Conservation (phyloP, 2,113 vertebrate genomes). For the Mungos mungo region DNA sequence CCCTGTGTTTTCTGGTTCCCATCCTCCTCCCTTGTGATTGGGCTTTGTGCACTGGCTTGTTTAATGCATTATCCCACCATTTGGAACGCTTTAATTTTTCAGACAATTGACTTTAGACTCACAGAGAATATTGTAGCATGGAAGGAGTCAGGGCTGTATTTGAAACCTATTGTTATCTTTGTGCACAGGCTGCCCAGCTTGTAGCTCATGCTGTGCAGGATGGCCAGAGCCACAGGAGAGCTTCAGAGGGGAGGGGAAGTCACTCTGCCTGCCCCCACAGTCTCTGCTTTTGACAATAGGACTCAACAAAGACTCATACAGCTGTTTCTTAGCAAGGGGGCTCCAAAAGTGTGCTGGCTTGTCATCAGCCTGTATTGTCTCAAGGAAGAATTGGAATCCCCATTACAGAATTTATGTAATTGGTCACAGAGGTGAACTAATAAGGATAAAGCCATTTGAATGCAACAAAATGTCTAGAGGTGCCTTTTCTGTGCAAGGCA, state of each 20-base stretch:
- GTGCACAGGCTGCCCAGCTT: background rate
- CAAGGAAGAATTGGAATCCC: background rate
- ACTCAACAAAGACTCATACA: background rate
- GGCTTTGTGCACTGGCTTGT: constrained; percentile 55
- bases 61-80: background rate
- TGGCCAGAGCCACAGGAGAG: background rate
- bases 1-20: constrained; percentile 14
- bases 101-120: constrained; percentile 60
- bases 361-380: background rate
- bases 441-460: background rate
- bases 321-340: background rate
- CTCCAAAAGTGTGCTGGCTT: background rate
- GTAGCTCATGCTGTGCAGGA: background rate
- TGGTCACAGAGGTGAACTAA: background rate
- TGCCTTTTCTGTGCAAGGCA: background rate
- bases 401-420: background rate
- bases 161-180: constrained; percentile 31
- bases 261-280: background rate
- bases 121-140: constrained; percentile 26
- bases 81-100: constrained; percentile 61
- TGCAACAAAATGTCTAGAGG: background rate
- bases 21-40: background rate
- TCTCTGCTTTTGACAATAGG: constrained; percentile 49
- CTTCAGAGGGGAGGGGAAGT: background rate
- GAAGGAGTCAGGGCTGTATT: background rate